Conservation (phyloP, 2,888 invertebrate genomes). For the Allacma fusca region DNA sequence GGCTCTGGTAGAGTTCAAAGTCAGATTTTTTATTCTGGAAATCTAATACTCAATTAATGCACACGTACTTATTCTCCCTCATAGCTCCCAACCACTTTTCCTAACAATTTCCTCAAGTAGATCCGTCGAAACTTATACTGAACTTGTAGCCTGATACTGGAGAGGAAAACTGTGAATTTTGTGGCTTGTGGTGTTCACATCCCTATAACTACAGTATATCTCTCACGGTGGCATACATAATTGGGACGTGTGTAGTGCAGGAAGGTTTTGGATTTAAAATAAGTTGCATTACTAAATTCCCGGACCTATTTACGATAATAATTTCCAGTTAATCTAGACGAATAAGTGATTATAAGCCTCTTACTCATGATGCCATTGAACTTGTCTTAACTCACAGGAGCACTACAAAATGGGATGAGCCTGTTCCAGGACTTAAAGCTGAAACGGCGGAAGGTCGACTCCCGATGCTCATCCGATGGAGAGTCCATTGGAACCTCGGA, state of each 20-base stretch:
- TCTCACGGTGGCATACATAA: too few species aligned
- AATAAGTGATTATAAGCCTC: too few species aligned
- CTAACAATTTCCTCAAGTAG: background rate
- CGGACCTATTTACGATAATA: too few species aligned
- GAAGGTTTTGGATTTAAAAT: too few species aligned
- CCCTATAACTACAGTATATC: too few species aligned
- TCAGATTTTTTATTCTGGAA: background rate
- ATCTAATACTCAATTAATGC: background rate
- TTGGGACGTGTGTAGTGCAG: too few species aligned
- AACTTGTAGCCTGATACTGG: background rate
- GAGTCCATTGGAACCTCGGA: conserved; percentile 65
- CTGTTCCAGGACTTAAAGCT: conserved; percentile 98
- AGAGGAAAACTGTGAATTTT: background rate
- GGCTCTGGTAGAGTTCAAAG: conserved; percentile 5
- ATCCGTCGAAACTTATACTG: too few species aligned
- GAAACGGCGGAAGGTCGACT: conserved; percentile 97
- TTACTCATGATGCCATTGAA: too few species aligned
- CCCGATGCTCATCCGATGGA: conserved; percentile 96
- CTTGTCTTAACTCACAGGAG: conserved; percentile 47
- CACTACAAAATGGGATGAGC: conserved; percentile 75
- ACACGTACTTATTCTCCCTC: background rate
- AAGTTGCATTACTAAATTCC: background rate
- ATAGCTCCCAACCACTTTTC: background rate
- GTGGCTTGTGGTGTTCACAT: background rate
- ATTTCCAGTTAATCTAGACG: too few species aligned